Conservation (phyloP, 2,888 invertebrate species). For the Lasioglossum marginatum region DNA sequence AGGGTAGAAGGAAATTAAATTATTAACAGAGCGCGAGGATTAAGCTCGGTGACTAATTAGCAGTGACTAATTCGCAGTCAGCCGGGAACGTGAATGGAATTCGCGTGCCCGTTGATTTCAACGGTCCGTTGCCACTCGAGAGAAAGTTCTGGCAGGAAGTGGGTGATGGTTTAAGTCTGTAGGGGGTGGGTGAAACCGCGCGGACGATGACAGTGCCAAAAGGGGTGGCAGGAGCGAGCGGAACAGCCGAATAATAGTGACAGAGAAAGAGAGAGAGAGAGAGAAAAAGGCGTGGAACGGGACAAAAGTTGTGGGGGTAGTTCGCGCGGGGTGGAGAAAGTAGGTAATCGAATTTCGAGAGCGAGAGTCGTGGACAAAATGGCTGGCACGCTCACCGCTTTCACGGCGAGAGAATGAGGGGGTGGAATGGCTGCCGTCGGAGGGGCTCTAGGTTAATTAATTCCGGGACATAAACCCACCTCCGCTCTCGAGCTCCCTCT, state of each 20-base stretch:
- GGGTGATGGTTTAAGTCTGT: conserved; percentile 59
- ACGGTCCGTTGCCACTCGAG: conserved; percentile 63
- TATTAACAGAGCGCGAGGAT: not conserved
- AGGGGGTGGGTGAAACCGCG: conserved; percentile 64
- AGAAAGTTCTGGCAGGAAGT: conserved; percentile 73
- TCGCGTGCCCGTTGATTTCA: conserved; percentile 59
- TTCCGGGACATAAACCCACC: conserved; percentile 81
- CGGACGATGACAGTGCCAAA: conserved; percentile 57
- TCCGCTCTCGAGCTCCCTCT: conserved; percentile 56
- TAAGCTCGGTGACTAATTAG: not conserved
- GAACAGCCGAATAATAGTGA: conserved; percentile 8
- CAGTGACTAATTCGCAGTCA: not conserved
- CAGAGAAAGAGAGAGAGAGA: conserved; percentile 7
- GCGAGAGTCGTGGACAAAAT: conserved; percentile 81
- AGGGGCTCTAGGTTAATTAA: conserved; percentile 82
- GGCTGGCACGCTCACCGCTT: conserved; percentile 75
- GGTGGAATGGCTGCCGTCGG: conserved; percentile 68
- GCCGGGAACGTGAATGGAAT: not conserved
- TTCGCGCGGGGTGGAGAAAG: conserved; percentile 69
- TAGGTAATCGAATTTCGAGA: conserved; percentile 82
- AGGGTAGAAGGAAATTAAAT: not conserved
- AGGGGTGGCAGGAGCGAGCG: conserved; percentile 51
- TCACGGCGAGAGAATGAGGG: conserved; percentile 64
- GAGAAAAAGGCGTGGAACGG: conserved; percentile 53
- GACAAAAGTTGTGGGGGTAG: conserved; percentile 63